Conservation (phyloP, 1,140 invertebrate species). For the Stegodyphus mimosarum region DNA sequence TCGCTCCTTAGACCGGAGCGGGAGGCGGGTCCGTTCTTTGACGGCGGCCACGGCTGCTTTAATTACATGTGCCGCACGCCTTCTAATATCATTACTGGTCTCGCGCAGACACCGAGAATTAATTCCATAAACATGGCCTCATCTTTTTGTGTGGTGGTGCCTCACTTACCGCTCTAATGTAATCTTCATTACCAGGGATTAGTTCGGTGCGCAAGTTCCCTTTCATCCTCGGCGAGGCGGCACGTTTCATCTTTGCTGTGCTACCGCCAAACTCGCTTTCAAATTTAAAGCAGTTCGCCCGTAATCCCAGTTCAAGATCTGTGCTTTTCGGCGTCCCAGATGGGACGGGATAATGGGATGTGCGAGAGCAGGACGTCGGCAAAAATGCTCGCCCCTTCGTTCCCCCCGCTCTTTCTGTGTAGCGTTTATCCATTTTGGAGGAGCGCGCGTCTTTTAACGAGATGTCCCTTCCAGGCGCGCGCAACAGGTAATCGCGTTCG, state of each 20-base stretch:
- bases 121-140: constrained; percentile 60
- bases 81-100: constrained; percentile 59
- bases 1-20: not conserved
- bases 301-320: constrained; percentile 54
- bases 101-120: constrained; percentile 48
- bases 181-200: constrained; percentile 62
- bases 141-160: constrained; percentile 46
- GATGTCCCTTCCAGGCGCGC: constrained; percentile 36
- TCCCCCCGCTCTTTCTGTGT: not conserved
- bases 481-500: constrained; percentile 60
- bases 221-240: constrained; percentile 48
- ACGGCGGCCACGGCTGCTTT: constrained; percentile 7
- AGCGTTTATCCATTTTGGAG: constrained; percentile 51
- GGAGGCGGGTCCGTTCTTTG: constrained; percentile 37
- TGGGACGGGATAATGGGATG: constrained; percentile 59
- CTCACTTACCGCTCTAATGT: constrained; percentile 59
- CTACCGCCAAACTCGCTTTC: constrained; percentile 46
- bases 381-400: constrained; percentile 39
- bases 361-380: constrained; percentile 20
- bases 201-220: constrained; percentile 25
- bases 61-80: constrained; percentile 56
- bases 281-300: constrained; percentile 53
- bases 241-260: constrained; percentile 34
- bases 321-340: constrained; percentile 43
- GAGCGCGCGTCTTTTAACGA: constrained; percentile 29